Conservation (phyloP, 2,797 vertebrate species). For the Linurgus olivaceus region DNA sequence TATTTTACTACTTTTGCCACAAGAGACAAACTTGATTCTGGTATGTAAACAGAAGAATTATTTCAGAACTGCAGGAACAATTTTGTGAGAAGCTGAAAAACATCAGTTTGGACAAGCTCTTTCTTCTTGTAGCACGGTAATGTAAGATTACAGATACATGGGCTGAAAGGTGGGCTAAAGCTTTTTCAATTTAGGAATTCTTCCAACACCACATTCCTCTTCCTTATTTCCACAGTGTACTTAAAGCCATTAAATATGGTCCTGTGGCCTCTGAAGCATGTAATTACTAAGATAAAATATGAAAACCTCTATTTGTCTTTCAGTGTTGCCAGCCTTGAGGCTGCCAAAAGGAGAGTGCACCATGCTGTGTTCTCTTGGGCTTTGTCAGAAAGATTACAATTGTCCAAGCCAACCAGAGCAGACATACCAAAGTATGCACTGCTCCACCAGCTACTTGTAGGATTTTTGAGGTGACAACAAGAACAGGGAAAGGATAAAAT, state of each 20-base stretch:
- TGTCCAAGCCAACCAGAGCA: background rate
- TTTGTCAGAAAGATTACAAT: background rate
- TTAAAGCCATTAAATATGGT: slow-evolving; percentile 29
- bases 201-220: background rate
- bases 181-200: background rate
- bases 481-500: background rate
- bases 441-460: background rate
- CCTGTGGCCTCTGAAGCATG: slow-evolving; percentile 30
- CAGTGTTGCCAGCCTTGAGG: background rate
- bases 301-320: slow-evolving; percentile 44
- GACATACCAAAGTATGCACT: background rate
- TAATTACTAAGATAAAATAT: slow-evolving; percentile 52
- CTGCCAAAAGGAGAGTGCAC: background rate
- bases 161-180: background rate
- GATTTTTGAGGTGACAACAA: background rate
- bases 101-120: background rate
- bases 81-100: background rate
- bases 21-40: background rate
- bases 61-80: background rate
- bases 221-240: slow-evolving; percentile 3
- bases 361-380: background rate
- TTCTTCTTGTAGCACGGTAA: background rate
- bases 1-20: background rate
- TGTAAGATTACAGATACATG: background rate
- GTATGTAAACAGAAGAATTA: background rate